phyloP scores from a whole-genome alignment of 2,113 vertebrate species.

The Pachypanchax playfairii region DNA sequence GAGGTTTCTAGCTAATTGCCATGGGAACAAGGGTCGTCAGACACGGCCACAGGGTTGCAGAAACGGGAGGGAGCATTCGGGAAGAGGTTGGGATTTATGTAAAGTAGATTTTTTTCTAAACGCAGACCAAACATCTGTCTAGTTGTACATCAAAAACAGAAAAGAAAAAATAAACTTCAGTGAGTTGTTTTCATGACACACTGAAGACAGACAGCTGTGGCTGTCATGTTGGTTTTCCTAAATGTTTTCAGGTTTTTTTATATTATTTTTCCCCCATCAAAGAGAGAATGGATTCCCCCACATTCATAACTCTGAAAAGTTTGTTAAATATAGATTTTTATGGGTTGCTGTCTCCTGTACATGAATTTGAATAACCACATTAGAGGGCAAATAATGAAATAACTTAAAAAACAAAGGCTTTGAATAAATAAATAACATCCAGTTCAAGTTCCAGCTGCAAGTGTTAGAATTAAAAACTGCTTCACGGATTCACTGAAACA shows the following conservation, averaged over 20 bases:
- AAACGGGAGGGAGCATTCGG: slow-evolving; percentile 32
- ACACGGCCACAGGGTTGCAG: slow-evolving; percentile 55
- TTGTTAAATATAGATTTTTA: not conserved
- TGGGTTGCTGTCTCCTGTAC: not conserved
- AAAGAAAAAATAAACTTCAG: slow-evolving; percentile 21
- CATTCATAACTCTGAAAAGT: not conserved
- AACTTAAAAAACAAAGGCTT: too few species aligned
- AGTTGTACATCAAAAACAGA: slow-evolving; percentile 34
- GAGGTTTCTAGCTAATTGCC: slow-evolving; percentile 57
- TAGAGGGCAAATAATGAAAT: too few species aligned
- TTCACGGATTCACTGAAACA: too few species aligned
- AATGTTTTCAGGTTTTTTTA: slow-evolving; percentile 9
- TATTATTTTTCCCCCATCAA: not conserved
- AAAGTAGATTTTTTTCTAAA: too few species aligned
- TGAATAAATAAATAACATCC: too few species aligned
- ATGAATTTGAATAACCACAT: not conserved
- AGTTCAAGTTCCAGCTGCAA: too few species aligned
- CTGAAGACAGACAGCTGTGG: slow-evolving; percentile 29
- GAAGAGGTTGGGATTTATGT: slow-evolving; percentile 34
- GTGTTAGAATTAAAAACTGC: too few species aligned
- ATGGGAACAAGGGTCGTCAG: slow-evolving; percentile 59
- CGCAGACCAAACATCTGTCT: slow-evolving; percentile 3
- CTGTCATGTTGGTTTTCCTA: slow-evolving; percentile 17
- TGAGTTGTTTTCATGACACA: slow-evolving; percentile 18
- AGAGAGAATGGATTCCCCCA: not conserved